Percentiles rank a stretch among this genome's conserved stretches.
phyloP scores from a whole-genome alignment of 30 jellyfish, hydroid and myxozoan species.

The Hydractinia echinata region DNA sequence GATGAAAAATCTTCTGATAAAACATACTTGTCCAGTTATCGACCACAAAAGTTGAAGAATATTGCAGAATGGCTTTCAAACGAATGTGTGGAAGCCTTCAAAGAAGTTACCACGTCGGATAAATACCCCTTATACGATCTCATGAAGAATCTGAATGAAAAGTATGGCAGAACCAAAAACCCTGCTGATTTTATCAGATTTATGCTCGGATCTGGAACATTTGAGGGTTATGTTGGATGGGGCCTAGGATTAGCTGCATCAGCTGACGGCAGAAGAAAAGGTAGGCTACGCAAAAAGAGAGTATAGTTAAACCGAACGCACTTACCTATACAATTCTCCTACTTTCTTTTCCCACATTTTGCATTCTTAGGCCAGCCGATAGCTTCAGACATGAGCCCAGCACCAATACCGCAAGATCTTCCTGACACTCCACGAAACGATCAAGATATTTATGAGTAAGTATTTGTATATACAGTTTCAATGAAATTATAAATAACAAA shows the following conservation, averaged over 20 bases:
- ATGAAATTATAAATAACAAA: no score
- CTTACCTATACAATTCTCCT: no score
- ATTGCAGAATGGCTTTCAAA: conserved; percentile 31
- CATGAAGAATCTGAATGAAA: conserved; percentile 1
- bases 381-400: conserved; percentile 35
- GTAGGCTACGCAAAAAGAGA: neutral
- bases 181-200: neutral
- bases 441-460: conserved; percentile 26
- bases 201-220: conserved; percentile 27
- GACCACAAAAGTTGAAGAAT: conserved; percentile 10
- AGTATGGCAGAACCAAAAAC: conserved; percentile 2
- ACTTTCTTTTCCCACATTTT: neutral
- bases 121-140: conserved; percentile 21
- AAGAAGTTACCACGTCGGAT: conserved; percentile 21
- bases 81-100: conserved; percentile 24
- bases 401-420: conserved; percentile 29
- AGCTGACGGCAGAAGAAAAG: conserved; percentile 36
- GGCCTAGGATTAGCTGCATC: conserved; percentile 30
- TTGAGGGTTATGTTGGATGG: conserved; percentile 40
- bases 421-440: conserved; percentile 6
- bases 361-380: conserved; percentile 13
- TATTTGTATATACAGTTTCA: no score
- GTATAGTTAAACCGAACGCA: no score
- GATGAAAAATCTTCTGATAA: neutral
- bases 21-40: neutral